Percentiles rank a stretch among this genome's conserved stretches.
Evolutionary conservation across 2,797 vertebrate species (phyloP).

Genomic region (Syngnathus rostellatus): DNA sequence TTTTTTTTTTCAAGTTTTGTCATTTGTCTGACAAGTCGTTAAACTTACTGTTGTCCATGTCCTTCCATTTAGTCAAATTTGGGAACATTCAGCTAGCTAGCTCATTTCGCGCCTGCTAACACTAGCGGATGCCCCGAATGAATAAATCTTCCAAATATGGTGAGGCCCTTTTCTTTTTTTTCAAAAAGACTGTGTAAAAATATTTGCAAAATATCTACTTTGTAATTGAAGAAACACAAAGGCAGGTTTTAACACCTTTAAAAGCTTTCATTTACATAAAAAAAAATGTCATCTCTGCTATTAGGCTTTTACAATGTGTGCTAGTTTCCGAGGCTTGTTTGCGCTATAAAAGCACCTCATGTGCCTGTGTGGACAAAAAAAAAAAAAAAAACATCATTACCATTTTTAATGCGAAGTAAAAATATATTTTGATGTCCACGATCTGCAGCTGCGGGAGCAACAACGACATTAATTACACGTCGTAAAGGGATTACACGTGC

Average conservation of each 20-base stretch:
- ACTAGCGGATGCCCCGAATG: not conserved
- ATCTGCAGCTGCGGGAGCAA: conserved; percentile 6
- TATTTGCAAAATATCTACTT: not conserved
- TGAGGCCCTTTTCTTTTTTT: not conserved
- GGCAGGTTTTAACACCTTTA: not conserved
- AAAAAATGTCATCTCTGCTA: not conserved
- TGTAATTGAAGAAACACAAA: not conserved
- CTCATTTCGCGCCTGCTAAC: not conserved
- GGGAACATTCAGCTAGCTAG: not conserved
- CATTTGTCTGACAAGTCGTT: too few relatives aligned
- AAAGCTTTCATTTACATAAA: not conserved
- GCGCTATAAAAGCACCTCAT: not conserved
- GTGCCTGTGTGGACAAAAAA: not conserved
- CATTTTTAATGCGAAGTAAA: conserved; percentile 5
- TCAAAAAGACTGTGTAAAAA: not conserved
- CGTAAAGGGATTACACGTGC: conserved; percentile 10
- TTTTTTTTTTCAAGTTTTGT: not conserved
- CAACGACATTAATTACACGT: conserved; percentile 8
- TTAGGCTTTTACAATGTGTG: not conserved
- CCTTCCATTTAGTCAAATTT: too few relatives aligned
- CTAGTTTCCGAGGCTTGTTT: not conserved
- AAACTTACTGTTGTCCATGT: too few relatives aligned
- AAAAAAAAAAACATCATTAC: conserved; percentile 3
- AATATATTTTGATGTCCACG: conserved; percentile 5
- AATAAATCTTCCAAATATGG: not conserved